Evolutionary conservation across 2,888 invertebrate genomes (phyloP).

Genomic region (Chrysotoxum bicinctum): DNA sequence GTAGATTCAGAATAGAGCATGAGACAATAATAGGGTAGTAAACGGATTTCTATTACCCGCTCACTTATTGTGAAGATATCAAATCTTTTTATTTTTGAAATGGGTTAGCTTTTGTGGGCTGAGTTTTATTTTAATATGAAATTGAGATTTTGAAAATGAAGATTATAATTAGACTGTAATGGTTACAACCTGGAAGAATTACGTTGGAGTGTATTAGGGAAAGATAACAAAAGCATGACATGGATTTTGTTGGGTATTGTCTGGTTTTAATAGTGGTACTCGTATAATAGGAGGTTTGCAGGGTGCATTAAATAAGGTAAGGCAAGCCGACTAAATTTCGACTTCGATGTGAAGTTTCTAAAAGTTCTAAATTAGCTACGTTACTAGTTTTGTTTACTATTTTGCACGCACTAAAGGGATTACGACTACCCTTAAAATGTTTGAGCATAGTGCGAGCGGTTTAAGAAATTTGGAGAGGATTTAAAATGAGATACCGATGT

Average conservation of each 20-base stretch:
- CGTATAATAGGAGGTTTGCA: background rate
- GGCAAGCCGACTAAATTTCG: too few relatives aligned
- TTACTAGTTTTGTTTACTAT: too few relatives aligned
- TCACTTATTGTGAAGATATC: conserved; percentile 58
- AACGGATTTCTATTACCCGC: conserved; percentile 58
- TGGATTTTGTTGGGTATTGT: background rate
- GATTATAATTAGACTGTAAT: conserved; percentile 21
- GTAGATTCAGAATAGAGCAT: background rate
- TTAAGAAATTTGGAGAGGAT: too few relatives aligned
- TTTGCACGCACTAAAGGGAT: too few relatives aligned
- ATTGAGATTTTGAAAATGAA: conserved; percentile 53
- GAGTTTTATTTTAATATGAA: conserved; percentile 28
- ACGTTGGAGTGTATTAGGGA: conserved; percentile 13
- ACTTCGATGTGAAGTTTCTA: too few relatives aligned
- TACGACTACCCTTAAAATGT: too few relatives aligned
- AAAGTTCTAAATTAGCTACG: too few relatives aligned
- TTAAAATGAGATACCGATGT: too few relatives aligned
- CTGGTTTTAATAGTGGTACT: background rate
- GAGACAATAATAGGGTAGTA: conserved; percentile 51
- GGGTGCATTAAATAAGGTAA: background rate
- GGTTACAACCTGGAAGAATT: conserved; percentile 3
- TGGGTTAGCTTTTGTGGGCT: background rate
- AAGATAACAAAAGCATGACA: background rate
- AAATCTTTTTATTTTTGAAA: conserved; percentile 38
- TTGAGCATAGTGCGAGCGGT: too few relatives aligned